Base-by-base conservation (phyloP, 2,888 invertebrate species). In the Charanyca ferruginea region DNA sequence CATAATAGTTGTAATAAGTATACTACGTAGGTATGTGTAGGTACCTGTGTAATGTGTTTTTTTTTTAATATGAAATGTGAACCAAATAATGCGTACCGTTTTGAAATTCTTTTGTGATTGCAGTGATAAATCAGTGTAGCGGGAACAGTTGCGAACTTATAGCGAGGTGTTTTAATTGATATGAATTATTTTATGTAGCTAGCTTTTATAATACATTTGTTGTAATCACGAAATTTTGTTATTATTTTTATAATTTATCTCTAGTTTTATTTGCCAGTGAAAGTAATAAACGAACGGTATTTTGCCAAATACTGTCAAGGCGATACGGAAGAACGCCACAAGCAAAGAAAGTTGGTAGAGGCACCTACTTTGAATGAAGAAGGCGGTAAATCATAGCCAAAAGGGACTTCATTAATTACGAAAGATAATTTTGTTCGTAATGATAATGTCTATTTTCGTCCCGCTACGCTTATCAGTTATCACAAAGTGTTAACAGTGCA, bases 1-100 rank as follows among this genome's bases (percentile, higher is more conserved):
- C 63, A 70, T 74, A 76, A 77, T 74, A 64, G 57, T 69, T 75
- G 54, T 66, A 73, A 66, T 58, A 68, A 62, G 65, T 63, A 47
- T 22, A 42, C 58, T 47, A 20, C 18, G 45, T 54, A 58, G 38
- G 38, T 38, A 16, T 13, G 38, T 16, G 38, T 38, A 16, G 9
- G 38, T 57, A 23, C 47, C 51, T 60, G 42, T 23, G 22, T 63
- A 54, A 60, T 66, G 67, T 59, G 25, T 54, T 35, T 61, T 55
- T 53, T 49, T 60, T 44, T 38, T 32, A 32, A 32, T 7, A 11
- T 32, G 32, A 32, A 32, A 61, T 59, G 38, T 74, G 47, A 53
- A 59, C 58, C 45, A 64, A 77, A 73, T 67, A 61, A 58, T 63
- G 57, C 51, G 53, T 59, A 66, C 69, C 38, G 66, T 73, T 74